These are phyloP conservation scores for Lerista edwardsae DNA, from an alignment of 2,797 vertebrate species.

Conservation along the genomic window DNA sequence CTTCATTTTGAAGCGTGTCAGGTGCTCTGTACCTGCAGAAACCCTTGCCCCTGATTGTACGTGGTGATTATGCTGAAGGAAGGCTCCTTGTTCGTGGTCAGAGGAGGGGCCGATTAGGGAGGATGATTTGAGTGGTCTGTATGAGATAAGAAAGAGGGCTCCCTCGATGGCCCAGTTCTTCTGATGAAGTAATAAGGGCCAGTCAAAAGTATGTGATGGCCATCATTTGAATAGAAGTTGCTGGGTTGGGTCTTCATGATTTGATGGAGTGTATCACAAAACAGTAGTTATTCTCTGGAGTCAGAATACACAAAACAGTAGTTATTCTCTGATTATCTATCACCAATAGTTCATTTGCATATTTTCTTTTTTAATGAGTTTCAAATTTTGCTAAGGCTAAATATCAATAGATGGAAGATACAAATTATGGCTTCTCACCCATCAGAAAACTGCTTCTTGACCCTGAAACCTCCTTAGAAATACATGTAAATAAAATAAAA, in stretches of 20 bases:
- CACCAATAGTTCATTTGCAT: background rate
- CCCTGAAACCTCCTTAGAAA: background rate
- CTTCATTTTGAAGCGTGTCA: background rate
- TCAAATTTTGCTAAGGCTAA: too few species aligned
- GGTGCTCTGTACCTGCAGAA: background rate
- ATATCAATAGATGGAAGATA: too few species aligned
- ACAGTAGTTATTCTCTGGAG: background rate
- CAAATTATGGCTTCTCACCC: background rate
- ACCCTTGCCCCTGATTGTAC: background rate
- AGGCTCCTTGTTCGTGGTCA: conserved; percentile 12
- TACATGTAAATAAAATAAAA: too few species aligned
- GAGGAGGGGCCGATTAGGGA: background rate
- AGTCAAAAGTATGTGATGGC: background rate
- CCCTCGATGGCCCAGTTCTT: background rate
- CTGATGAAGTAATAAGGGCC: background rate
- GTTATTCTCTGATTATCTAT: background rate
- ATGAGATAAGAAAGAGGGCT: background rate
- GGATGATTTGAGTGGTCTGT: conserved; percentile 5
- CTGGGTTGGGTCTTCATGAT: background rate
- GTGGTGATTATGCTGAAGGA: background rate
- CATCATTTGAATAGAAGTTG: background rate
- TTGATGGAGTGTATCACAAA: background rate
- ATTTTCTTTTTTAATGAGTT: background rate
- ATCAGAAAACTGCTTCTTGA: background rate
- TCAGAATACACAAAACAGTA: background rate